A percentile compares a stretch with the other conserved stretches of the same genome.
Evolutionary conservation across 2,113 vertebrate genomes (phyloP).

Genomic region (Tupaia chinensis): DNA sequence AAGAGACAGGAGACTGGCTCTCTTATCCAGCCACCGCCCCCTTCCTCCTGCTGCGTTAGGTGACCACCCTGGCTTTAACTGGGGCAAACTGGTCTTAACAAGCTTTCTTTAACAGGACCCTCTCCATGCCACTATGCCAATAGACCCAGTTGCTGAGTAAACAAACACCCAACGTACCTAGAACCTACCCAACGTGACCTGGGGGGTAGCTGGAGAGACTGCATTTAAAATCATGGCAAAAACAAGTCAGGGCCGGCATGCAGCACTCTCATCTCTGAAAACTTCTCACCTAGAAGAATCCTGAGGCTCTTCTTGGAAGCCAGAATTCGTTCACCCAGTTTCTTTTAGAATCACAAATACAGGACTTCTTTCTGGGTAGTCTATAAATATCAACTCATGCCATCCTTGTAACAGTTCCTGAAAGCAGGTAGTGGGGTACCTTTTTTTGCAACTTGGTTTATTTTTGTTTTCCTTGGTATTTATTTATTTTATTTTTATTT

Average conservation of each 20-base stretch:
- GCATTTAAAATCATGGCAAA: neutral
- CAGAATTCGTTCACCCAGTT: too few relatives aligned
- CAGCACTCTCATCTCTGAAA: neutral
- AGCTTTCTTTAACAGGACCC: neutral
- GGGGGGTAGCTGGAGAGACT: too few relatives aligned
- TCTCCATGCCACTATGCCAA: neutral
- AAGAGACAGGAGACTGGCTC: neutral
- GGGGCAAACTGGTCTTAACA: neutral
- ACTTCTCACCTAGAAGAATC: neutral
- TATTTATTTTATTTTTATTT: too few relatives aligned
- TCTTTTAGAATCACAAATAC: neutral
- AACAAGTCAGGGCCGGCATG: neutral
- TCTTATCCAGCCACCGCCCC: accelerated
- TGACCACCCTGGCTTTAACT: neutral
- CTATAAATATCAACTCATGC: neutral
- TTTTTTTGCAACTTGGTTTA: neutral
- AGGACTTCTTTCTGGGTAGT: neutral
- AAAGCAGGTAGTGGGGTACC: accelerated
- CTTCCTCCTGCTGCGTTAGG: accelerated
- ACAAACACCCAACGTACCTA: neutral
- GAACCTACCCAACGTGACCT: too few relatives aligned
- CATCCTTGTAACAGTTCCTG: neutral
- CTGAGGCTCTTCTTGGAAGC: neutral
- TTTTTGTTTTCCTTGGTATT: neutral
- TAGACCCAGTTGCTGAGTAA: neutral